Percentiles rank a stretch among this genome's conserved stretches.
Evolutionary conservation across 2,797 vertebrate species (phyloP).

Genomic region (Ctenosaura bakeri): DNA sequence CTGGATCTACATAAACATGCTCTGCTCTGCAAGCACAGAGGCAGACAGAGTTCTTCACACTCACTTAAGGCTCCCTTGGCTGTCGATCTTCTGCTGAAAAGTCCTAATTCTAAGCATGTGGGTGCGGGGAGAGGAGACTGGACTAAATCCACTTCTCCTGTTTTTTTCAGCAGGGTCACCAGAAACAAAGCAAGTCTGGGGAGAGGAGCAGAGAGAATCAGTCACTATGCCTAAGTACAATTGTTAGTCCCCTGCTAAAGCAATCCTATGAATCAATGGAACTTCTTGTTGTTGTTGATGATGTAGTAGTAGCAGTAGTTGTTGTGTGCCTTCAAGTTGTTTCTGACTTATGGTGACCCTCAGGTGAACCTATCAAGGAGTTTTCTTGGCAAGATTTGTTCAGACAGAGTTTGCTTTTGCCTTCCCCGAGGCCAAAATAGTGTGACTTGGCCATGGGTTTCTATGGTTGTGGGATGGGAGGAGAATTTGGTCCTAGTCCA

Average conservation of each 20-base stretch:
- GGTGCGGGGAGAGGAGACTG: not conserved
- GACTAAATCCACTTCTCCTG: not conserved
- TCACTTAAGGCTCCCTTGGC: not conserved
- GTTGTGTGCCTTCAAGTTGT: too few species aligned
- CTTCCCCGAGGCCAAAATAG: too few species aligned
- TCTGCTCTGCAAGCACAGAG: not conserved
- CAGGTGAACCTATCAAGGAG: too few species aligned
- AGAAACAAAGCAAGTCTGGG: not conserved
- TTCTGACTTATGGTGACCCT: too few species aligned
- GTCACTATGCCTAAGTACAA: not conserved
- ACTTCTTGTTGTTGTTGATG: too few species aligned
- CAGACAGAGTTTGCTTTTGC: not conserved
- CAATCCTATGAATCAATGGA: too few species aligned
- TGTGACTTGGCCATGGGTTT: not conserved
- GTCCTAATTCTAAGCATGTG: not conserved
- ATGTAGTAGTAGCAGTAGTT: too few species aligned
- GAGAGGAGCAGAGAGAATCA: not conserved
- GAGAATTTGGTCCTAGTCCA: too few species aligned
- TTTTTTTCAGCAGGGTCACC: not conserved
- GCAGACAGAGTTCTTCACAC: not conserved
- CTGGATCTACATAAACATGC: conserved; percentile 17
- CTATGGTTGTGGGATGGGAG: too few species aligned
- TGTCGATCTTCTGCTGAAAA: not conserved
- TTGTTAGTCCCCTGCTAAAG: too few species aligned
- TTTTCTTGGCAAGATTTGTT: not conserved